Evolutionary conservation across 2,797 vertebrate genomes (phyloP).

Genomic region (Euphonia xanthogaster): DNA sequence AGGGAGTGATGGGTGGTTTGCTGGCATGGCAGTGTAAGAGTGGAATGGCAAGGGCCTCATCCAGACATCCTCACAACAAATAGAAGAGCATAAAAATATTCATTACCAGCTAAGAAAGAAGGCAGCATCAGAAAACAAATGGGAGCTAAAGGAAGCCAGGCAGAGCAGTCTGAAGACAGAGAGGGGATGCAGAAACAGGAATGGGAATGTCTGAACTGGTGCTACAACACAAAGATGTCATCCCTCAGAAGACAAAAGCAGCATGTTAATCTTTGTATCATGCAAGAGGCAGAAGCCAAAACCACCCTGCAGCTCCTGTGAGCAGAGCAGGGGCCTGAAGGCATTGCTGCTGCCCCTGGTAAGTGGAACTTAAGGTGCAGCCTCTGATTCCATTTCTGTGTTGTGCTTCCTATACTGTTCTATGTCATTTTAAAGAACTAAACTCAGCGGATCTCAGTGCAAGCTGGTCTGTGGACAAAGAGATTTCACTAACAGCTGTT

Average conservation of each 20-base stretch:
- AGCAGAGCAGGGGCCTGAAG: not conserved
- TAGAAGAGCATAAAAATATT: not conserved
- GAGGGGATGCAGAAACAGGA: not conserved
- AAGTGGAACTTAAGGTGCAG: not conserved
- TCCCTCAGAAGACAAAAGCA: not conserved
- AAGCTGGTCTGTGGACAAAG: not conserved
- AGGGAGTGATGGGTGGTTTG: not conserved
- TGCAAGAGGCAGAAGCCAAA: not conserved
- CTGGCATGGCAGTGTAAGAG: conserved; percentile 6
- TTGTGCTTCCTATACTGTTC: not conserved
- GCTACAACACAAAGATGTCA: not conserved
- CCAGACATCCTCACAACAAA: conserved; percentile 3
- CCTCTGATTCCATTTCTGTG: not conserved
- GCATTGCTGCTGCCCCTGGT: not conserved
- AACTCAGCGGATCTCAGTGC: not conserved
- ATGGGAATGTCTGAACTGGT: not conserved
- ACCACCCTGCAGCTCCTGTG: not conserved
- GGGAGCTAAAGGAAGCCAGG: not conserved
- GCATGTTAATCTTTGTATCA: not conserved
- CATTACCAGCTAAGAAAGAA: not conserved
- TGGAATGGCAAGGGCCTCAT: conserved; percentile 35
- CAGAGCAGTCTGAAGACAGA: not conserved
- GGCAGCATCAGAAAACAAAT: not conserved
- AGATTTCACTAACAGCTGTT: not conserved
- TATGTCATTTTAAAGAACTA: not conserved